A percentile compares a stretch with the other conserved stretches of the same genome.
Conservation (phyloP, 2,888 invertebrate genomes). For the Scaptomyza cyrtandrae region DNA sequence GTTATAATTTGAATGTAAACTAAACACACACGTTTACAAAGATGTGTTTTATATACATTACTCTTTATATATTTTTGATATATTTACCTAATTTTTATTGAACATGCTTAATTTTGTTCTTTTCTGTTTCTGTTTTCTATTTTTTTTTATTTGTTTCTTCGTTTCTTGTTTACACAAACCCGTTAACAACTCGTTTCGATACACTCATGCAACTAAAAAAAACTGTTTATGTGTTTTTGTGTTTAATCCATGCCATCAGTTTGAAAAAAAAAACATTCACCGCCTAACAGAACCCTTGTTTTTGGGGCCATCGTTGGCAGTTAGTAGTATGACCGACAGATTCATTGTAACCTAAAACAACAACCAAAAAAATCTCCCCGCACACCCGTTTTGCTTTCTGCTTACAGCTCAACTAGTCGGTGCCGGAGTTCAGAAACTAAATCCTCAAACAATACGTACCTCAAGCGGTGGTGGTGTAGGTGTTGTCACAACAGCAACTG, state of each 20-base stretch:
- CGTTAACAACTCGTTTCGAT: conserved; percentile 67
- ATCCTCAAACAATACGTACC: conserved; percentile 84
- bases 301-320: conserved; percentile 19
- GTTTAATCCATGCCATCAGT: conserved; percentile 62
- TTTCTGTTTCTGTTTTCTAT: conserved; percentile 71
- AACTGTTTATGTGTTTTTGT: conserved; percentile 57
- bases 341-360: conserved; percentile 77
- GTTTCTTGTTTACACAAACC: conserved; percentile 67
- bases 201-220: conserved; percentile 64
- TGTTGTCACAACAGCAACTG: conserved; percentile 60
- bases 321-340: conserved; percentile 45
- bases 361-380: conserved; percentile 75
- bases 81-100: conserved; percentile 58
- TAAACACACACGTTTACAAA: conserved; percentile 9
- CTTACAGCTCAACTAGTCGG: conserved; percentile 87
- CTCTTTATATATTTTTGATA: conserved; percentile 38
- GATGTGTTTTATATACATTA: conserved; percentile 21
- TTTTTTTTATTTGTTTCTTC: conserved; percentile 56
- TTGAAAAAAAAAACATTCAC: conserved; percentile 26
- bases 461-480: conserved; percentile 75
- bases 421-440: conserved; percentile 87
- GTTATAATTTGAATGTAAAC: conserved; percentile 18
- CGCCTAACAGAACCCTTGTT: conserved; percentile 18
- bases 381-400: conserved; percentile 79
- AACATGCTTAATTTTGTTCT: conserved; percentile 76